Percentiles rank a stretch among this genome's conserved stretches.
These are phyloP conservation scores for Heliconius aoede DNA, from an alignment of 2,888 invertebrate genomes.

Conservation along the genomic window DNA sequence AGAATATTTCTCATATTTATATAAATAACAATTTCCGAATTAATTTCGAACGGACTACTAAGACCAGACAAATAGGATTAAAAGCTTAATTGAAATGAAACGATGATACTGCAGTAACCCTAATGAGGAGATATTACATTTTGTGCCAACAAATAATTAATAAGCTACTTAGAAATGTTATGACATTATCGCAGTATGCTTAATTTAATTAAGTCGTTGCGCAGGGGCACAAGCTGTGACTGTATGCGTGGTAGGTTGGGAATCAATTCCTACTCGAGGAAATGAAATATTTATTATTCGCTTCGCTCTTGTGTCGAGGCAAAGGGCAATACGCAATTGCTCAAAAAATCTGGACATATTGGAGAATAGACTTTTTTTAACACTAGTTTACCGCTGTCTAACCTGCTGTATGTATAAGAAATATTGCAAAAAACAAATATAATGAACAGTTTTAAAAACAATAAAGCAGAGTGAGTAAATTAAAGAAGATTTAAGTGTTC, in stretches of 20 bases:
- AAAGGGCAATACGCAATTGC: no score
- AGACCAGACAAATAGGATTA: constrained; percentile 32
- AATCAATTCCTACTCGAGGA: no score
- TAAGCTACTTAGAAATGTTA: constrained; percentile 17
- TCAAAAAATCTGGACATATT: no score
- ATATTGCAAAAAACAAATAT: neutral
- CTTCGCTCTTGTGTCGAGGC: no score
- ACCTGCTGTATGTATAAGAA: neutral
- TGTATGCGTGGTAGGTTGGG: no score
- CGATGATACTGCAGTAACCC: constrained; percentile 36
- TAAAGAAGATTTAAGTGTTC: constrained; percentile 39
- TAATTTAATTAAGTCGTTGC: neutral
- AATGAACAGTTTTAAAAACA: constrained; percentile 14
- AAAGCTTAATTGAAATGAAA: constrained; percentile 36
- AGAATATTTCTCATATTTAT: constrained; percentile 10
- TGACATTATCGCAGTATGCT: neutral
- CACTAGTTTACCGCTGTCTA: no score
- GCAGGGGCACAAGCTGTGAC: no score
- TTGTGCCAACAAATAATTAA: constrained; percentile 23
- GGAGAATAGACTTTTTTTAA: no score
- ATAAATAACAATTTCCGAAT: constrained; percentile 25
- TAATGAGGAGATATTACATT: constrained; percentile 32
- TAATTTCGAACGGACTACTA: constrained; percentile 26
- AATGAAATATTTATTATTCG: no score
- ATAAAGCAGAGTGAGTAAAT: constrained; percentile 28